Evolutionary conservation across 2,113 vertebrate genomes (phyloP), one percentile per base, ranked within the genome.

Genomic region (Dissostichus mawsoni): DNA sequence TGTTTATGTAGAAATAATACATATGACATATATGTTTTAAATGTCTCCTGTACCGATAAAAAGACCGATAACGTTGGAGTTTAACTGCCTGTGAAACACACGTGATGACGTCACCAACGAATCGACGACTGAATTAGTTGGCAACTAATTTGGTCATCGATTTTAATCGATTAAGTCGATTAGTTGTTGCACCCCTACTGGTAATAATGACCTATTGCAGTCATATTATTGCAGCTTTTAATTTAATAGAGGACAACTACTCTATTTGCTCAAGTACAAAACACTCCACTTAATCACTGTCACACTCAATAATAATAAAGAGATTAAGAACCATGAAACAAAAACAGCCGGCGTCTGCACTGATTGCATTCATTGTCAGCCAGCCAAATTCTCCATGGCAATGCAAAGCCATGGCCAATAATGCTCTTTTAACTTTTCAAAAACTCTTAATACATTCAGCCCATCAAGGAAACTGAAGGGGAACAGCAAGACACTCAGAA

Each of bases 361-460:
- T 68, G 76, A 47, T 25, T 76, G 58, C 52, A 41, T 78, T 36
- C 52, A 66, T 62, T 88, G 52, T 65, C 11, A 72, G 41, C 44
- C 2, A 33, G 82, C 82, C 86, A 89, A 81, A 81, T 23, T 84
- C 81, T 81, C 81, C 76, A 84, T 84, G 81, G 76, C 67, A 71
- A 87, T 58, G 62, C 50, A 68, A 65, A 76, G 17, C 59, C 71
- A n/a, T 3, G 12, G 74, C 68, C 67, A 85, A 20, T 71, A 61
- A 68, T 23, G 50, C 50, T 66, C 44, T 67, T 66, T 59, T 23
- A 61, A 63, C 47, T 80, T 71, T 87, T 82, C 52, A 78, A 68
- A 64, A 71, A 29, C 13, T 56, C 36, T 66, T 62, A n/a, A 69
- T 74, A 41, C 52, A 52, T 67, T 64, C 78, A 83, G 58, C 16